These are phyloP conservation scores for Agonopterix subpropinquella DNA, from an alignment of 2,888 invertebrate species.

Conservation along the genomic window DNA sequence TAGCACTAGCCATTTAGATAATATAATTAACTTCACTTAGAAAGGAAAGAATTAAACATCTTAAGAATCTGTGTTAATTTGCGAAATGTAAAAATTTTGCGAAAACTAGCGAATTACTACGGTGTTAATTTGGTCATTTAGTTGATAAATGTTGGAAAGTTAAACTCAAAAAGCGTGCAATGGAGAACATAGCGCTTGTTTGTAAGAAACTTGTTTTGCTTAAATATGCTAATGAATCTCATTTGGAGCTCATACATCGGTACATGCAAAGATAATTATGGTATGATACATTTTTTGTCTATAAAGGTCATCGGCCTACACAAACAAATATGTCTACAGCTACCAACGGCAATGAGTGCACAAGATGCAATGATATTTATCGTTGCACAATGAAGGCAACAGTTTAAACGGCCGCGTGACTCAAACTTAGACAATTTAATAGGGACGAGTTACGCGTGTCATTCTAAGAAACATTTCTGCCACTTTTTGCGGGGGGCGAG, in stretches of 20 bases:
- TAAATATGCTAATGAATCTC: too few relatives aligned
- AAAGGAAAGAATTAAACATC: constrained; percentile 7
- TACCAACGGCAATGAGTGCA: constrained; percentile 7
- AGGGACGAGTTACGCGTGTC: too few relatives aligned
- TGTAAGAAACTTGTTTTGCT: too few relatives aligned
- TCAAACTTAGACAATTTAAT: too few relatives aligned
- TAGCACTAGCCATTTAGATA: neutral
- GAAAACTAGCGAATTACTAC: constrained; percentile 5
- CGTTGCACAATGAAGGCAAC: constrained; percentile 17
- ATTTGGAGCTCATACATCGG: too few relatives aligned
- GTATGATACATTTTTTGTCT: constrained; percentile 1
- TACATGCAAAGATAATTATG: too few relatives aligned
- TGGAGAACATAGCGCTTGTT: neutral
- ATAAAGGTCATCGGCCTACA: constrained; percentile 8
- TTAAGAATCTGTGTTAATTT: constrained; percentile 8
- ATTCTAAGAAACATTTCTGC: too few relatives aligned
- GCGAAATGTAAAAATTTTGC: constrained; percentile 13
- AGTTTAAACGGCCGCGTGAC: constrained; percentile 16
- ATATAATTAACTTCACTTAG: constrained; percentile 3
- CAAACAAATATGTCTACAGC: constrained; percentile 10
- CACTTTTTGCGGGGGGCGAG: too few relatives aligned
- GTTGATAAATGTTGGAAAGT: constrained; percentile 10
- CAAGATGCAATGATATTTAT: constrained; percentile 11
- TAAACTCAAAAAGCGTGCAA: constrained; percentile 2
- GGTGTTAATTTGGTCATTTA: constrained; percentile 11